A percentile compares a stretch with the other conserved stretches of the same genome.
These are phyloP conservation scores for Cataglyphis cursor DNA, from an alignment of 2,888 invertebrate genomes.

Conservation along the genomic window DNA sequence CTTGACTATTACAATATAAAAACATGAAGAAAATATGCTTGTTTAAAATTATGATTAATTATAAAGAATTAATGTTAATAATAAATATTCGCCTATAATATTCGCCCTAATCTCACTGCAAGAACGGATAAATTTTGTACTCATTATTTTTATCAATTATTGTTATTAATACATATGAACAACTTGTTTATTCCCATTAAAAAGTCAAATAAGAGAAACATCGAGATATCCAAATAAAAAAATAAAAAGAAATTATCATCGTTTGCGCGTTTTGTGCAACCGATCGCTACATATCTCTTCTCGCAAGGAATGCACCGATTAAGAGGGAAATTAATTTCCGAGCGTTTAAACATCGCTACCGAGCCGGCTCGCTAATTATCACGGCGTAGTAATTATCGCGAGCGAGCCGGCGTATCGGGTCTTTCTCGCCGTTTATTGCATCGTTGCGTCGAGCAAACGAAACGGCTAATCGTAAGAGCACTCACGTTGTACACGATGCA, in stretches of 20 bases:
- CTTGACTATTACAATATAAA: not conserved
- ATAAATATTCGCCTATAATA: not conserved
- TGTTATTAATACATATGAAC: not conserved
- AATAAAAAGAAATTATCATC: not conserved
- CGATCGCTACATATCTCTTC: not conserved
- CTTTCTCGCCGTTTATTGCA: conserved; percentile 35
- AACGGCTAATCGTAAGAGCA: not conserved
- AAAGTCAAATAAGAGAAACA: not conserved
- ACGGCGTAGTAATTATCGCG: conserved; percentile 33
- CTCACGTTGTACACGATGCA: not conserved
- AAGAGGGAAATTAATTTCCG: conserved; percentile 49
- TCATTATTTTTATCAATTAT: conserved; percentile 10
- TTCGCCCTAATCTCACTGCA: not conserved
- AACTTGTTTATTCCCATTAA: not conserved
- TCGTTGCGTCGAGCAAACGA: conserved; percentile 4
- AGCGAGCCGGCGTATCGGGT: not conserved
- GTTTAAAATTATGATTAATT: not conserved
- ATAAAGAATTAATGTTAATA: not conserved
- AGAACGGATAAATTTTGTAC: not conserved
- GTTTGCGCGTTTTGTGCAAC: not conserved
- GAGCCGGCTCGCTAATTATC: conserved; percentile 38
- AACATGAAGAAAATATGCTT: not conserved
- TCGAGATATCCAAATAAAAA: not conserved
- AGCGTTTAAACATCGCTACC: conserved; percentile 25
- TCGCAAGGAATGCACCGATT: conserved; percentile 12